These are phyloP conservation scores for Megatriorchis doriae DNA, from an alignment of 2,113 vertebrate species.

Conservation along the genomic window DNA sequence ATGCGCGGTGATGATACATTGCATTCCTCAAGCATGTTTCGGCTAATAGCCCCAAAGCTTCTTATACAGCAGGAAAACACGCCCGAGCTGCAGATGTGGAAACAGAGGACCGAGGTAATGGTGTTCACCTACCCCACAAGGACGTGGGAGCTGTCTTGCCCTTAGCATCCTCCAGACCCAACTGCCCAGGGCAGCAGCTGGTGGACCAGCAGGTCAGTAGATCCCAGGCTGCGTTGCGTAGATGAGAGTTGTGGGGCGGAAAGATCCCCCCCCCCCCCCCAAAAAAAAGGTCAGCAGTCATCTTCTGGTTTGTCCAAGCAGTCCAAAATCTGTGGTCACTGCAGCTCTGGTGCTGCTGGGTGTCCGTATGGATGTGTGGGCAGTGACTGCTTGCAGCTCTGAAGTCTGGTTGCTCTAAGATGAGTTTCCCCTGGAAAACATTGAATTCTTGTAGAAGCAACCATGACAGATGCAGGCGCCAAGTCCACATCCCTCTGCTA, in stretches of 20 bases:
- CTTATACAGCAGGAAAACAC: accelerated
- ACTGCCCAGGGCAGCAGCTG: neutral
- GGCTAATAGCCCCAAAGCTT: neutral
- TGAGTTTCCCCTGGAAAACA: neutral
- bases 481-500: neutral
- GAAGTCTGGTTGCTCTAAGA: neutral
- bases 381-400: neutral
- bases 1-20: neutral
- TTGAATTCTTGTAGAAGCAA: neutral
- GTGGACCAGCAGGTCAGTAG: neutral
- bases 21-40: neutral
- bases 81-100: neutral
- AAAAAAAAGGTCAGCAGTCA: neutral
- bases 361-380: neutral
- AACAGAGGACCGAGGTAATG: neutral
- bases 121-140: neutral
- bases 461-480: neutral
- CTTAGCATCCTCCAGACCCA: neutral
- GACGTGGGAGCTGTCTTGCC: accelerated
- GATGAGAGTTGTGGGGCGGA: neutral
- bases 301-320: neutral
- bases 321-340: neutral
- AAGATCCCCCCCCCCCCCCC: accelerated
- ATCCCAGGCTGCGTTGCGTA: neutral
- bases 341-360: neutral